Evolutionary conservation across 2,888 invertebrate species (phyloP).

Genomic region (Laspeyria flexula): DNA sequence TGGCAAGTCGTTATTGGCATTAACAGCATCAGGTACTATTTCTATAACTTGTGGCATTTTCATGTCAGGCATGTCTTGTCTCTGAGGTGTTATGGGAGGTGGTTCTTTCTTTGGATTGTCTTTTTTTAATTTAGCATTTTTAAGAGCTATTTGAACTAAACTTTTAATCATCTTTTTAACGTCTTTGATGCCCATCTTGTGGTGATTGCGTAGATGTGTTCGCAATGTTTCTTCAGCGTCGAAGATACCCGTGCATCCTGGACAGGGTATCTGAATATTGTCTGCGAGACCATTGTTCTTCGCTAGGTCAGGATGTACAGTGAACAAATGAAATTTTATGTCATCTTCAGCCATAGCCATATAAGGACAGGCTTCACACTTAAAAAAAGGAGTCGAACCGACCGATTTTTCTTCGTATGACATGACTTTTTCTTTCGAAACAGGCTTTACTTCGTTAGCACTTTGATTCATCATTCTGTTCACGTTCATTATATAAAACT

Average conservation of each 20-base stretch:
- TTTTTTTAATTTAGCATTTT: slow-evolving; percentile 77
- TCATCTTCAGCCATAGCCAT: slow-evolving; percentile 83
- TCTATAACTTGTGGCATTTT: slow-evolving; percentile 81
- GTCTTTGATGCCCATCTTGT: slow-evolving; percentile 88
- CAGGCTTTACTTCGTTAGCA: slow-evolving; percentile 39
- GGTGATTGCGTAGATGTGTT: slow-evolving; percentile 89
- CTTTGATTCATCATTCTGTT: slow-evolving; percentile 50
- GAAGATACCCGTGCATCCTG: slow-evolving; percentile 89
- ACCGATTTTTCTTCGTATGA: slow-evolving; percentile 81
- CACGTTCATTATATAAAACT: slow-evolving; percentile 60
- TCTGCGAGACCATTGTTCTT: slow-evolving; percentile 83
- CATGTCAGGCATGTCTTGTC: slow-evolving; percentile 60
- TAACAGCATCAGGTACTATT: slow-evolving; percentile 71
- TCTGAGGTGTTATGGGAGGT: slow-evolving; percentile 35
- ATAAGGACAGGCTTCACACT: slow-evolving; percentile 85
- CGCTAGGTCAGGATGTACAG: slow-evolving; percentile 77
- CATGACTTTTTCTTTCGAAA: slow-evolving; percentile 74
- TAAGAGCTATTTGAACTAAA: slow-evolving; percentile 78
- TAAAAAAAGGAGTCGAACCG: slow-evolving; percentile 81
- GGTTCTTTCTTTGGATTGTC: slow-evolving; percentile 53
- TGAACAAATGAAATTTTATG: slow-evolving; percentile 83
- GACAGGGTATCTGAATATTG: slow-evolving; percentile 86
- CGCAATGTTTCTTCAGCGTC: slow-evolving; percentile 87
- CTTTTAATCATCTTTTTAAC: slow-evolving; percentile 86
- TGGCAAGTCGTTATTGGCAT: slow-evolving; percentile 64